These are phyloP conservation scores for Varecia variegata DNA, from an alignment of 2,797 vertebrate species.

Conservation along the genomic window DNA sequence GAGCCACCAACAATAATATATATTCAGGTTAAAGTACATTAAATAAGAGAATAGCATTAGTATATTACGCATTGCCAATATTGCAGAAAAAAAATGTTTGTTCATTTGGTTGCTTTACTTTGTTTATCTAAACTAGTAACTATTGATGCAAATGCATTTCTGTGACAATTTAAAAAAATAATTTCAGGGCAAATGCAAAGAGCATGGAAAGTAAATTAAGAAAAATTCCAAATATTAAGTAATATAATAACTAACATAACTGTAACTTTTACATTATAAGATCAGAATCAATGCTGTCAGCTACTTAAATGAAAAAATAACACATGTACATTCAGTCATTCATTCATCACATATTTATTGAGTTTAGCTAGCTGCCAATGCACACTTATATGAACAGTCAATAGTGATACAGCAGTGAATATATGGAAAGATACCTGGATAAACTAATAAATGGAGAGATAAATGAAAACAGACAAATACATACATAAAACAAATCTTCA, in stretches of 20 bases:
- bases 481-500: background rate
- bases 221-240: conserved; percentile 6
- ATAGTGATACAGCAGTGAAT: background rate
- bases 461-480: background rate
- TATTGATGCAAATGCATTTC: background rate
- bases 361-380: background rate
- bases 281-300: background rate
- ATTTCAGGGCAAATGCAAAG: conserved; percentile 12
- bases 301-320: conserved; percentile 13
- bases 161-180: background rate
- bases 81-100: background rate
- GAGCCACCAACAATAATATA: background rate
- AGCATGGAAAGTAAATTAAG: background rate
- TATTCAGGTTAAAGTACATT: conserved; percentile 20
- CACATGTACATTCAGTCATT: background rate
- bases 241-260: background rate
- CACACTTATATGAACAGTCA: background rate
- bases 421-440: background rate
- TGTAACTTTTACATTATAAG: conserved; percentile 6
- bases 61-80: background rate
- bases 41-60: background rate
- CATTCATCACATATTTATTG: background rate
- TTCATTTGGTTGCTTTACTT: background rate
- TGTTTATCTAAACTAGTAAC: background rate
- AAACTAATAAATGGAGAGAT: background rate